These are phyloP conservation scores for Thalpophila matura DNA, from an alignment of 2,888 invertebrate genomes.

Conservation along the genomic window DNA sequence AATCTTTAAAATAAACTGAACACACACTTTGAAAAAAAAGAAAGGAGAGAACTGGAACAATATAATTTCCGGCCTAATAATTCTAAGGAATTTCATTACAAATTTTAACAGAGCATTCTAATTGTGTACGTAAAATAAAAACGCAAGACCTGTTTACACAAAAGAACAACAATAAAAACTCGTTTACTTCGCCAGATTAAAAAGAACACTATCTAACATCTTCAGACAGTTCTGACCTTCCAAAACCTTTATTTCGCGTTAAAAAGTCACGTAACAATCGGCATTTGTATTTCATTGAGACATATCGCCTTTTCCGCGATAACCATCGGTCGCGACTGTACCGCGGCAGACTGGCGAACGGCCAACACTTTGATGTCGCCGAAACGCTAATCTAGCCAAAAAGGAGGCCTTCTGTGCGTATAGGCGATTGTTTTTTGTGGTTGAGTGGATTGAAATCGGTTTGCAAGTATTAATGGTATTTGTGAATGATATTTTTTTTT, in stretches of 20 bases:
- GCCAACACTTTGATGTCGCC: conserved; percentile 66
- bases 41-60: too few species aligned
- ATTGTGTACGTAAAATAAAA: conserved; percentile 15
- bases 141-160: not conserved
- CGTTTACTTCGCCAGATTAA: conserved; percentile 40
- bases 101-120: conserved; percentile 9
- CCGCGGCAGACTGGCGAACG: conserved; percentile 50
- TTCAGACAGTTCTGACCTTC: conserved; percentile 18
- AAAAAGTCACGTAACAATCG: conserved; percentile 37
- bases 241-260: conserved; percentile 20
- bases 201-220: conserved; percentile 29
- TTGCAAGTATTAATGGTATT: conserved; percentile 33
- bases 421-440: conserved; percentile 41
- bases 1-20: too few species aligned
- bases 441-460: conserved; percentile 38
- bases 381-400: conserved; percentile 64
- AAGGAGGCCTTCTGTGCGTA: conserved; percentile 36
- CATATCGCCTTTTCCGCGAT: conserved; percentile 41
- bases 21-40: too few species aligned
- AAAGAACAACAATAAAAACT: conserved; percentile 17
- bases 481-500: conserved; percentile 25
- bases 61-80: conserved; percentile 7
- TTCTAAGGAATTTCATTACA: conserved; percentile 22
- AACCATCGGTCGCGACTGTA: conserved; percentile 51
- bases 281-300: conserved; percentile 29